Evolutionary conservation across 2,113 vertebrate genomes (phyloP), one percentile per base, ranked within the genome.

Genomic region (Gasterosteus nipponicus): DNA sequence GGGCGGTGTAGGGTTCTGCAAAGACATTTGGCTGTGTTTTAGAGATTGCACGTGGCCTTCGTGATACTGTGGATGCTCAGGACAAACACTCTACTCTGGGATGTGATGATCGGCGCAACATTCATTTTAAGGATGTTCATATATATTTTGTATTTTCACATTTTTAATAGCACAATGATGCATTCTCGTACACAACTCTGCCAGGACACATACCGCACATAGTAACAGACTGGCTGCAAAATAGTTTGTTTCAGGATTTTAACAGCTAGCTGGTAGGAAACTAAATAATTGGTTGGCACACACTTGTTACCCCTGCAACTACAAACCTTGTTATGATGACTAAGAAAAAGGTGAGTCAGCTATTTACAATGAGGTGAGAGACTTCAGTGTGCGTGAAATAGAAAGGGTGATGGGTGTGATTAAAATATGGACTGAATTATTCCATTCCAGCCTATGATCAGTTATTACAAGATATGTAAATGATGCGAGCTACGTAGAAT

Each of bases 1-100:
- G 87, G 16, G 90, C 86, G 0, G 93, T 93, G 86, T 96, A 96
- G 8, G 92, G 92, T 63, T 96, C 95, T 96, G 83, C 33, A 76
- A 70, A 67, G 42, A 79, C 19, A 74, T 4, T 6, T n/a, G 3
- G 9, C 0, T 15, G 72, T 62, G 59, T 54, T 47, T 49, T 11
- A 38, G 79, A 53, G 31, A 56, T 67, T 38, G 62, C 26, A 58
- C 22, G 26, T 3, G 63, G 38, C 39, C 57, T 80, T 29, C 53
- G 51, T 63, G 53, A 64, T 73, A 78, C 42, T 56, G 29, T 56
- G 67, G 73, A 39, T 39, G 19, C 10, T 7, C 35, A 53, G 44
- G 15, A 42, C 16, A 76, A 46, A 35, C 10, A 64, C 29, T 73
- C 33, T 19, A 16, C 4, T 4, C 1, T 54, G 9, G 5, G 71